Evolutionary conservation across 2,888 invertebrate species (phyloP), one percentile per base, ranked within the genome.

Genomic region (Chrysotoxum bicinctum): DNA sequence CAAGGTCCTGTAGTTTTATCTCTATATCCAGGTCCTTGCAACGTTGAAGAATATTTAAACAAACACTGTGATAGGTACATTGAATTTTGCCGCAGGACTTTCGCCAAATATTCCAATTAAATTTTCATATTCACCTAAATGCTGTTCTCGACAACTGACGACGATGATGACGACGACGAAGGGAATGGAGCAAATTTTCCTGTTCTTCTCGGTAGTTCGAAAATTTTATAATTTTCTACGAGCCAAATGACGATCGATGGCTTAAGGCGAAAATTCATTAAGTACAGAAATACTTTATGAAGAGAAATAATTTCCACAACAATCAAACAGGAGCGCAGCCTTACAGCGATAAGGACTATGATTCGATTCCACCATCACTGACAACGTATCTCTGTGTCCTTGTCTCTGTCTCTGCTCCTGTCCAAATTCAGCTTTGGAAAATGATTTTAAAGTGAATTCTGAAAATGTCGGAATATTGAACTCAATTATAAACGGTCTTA

Each of bases 61-160:
- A 54, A 50, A 26, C 40, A 48, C 19, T 30, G n/a, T 43, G 10
- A 7, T 3, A 37, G 14, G 52, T 52, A 52, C 16, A 30, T 23
- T 62, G 3, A 62, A 30, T 52, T 60, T 54, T 50, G 74, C 64
- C 56, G 58, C 48, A 64, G 54, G 64, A 50, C 64, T 58, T 64
- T 66, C 56, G 56, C 56, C 75, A 66, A 76, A 81, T 75, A 70
- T 70, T 81, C 76, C 81, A 81, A 81, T 81, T 81, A 81, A 75
- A 70, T 76, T 81, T 76, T 69, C 45, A 48, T 52, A 70, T 50
- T 66, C 76, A 43, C 60, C 37, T 37, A 30, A 32, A 58, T 68
- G 26, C 32, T 58, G 62, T 50, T 35, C 26, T n/a, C 45, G 21
- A 32, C 48, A 37, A 45, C 8, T 23, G 1, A 14, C 7, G 54